Conservation (phyloP, 2,888 invertebrate genomes). For the Athripsodes cinereus region DNA sequence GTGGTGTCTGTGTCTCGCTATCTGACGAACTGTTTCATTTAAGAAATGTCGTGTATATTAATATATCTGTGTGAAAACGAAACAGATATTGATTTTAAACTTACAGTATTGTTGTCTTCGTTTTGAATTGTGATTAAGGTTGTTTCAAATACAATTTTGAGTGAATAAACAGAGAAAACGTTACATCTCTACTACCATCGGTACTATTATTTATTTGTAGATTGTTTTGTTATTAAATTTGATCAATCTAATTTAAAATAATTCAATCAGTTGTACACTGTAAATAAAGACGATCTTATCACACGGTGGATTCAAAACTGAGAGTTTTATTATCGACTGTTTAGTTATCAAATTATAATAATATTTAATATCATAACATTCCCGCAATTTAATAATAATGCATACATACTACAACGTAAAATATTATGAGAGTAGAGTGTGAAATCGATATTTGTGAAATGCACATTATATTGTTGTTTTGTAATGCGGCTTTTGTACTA, state of each 20-base stretch:
- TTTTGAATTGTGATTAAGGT: background rate
- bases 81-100: background rate
- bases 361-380: background rate
- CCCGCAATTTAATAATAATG: background rate
- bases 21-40: slow-evolving; percentile 5
- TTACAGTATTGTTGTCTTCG: background rate
- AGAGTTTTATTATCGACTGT: no score
- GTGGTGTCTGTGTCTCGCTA: slow-evolving; percentile 12
- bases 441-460: slow-evolving; percentile 20
- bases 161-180: background rate
- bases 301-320: no score
- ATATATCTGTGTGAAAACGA: background rate
- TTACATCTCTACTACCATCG: background rate
- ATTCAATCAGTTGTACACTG: background rate
- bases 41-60: slow-evolving; percentile 19
- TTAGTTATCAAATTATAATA: background rate
- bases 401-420: no score
- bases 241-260: background rate
- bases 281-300: no score
- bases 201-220: background rate
- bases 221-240: background rate
- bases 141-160: background rate
- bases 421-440: background rate
- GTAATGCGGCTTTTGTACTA: slow-evolving; percentile 6
- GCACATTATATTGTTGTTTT: slow-evolving; percentile 11